phyloP scores from a whole-genome alignment of 2,113 vertebrate genomes.

The Melanerpes aurifrons region DNA sequence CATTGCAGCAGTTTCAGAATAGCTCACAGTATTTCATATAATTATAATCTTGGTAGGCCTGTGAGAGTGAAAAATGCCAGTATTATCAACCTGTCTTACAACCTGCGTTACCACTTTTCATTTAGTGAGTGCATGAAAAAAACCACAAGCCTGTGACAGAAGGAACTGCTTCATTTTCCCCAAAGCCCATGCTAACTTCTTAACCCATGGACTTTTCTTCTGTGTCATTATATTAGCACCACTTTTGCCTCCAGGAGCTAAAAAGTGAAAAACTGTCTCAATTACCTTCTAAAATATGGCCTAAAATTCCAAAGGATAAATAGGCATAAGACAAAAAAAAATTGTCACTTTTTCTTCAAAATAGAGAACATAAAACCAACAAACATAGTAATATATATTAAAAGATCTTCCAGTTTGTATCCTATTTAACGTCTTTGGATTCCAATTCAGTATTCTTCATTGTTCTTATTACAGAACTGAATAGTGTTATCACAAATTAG shows the following conservation, averaged over 20 bases:
- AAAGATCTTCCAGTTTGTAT: background rate
- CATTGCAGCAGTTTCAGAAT: background rate
- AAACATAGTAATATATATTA: too few species aligned
- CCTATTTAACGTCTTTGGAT: background rate
- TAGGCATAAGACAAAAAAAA: background rate
- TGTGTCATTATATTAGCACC: background rate
- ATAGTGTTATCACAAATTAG: background rate
- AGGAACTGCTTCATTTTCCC: background rate
- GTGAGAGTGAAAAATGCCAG: background rate
- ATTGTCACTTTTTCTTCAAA: background rate
- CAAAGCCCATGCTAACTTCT: background rate
- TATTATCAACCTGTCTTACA: background rate
- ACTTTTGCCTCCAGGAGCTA: background rate
- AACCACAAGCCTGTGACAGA: background rate
- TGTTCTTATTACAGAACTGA: background rate
- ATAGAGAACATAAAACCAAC: background rate
- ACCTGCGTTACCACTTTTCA: background rate
- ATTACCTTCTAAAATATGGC: background rate
- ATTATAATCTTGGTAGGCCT: background rate
- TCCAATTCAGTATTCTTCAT: background rate
- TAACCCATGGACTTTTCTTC: background rate
- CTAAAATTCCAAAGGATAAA: background rate
- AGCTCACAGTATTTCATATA: background rate
- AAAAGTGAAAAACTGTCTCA: background rate
- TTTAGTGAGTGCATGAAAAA: background rate